Conservation (phyloP, 2,888 invertebrate genomes). For the Tipula vernalis region DNA sequence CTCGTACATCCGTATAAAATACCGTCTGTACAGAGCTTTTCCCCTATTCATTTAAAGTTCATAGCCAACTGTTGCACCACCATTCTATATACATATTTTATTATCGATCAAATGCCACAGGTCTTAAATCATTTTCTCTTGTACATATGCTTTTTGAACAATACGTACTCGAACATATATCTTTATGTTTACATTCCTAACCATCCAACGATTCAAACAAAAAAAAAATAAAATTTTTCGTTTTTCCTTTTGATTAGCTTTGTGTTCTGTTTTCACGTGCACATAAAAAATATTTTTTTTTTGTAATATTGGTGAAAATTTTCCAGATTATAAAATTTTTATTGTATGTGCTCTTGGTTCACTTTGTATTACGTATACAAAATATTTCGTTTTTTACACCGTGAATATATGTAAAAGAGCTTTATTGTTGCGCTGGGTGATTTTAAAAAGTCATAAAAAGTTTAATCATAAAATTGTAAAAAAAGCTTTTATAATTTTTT, state of each 20-base stretch:
- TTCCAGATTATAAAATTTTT: background rate
- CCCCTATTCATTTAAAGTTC: background rate
- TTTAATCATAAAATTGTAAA: background rate
- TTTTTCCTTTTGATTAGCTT: background rate
- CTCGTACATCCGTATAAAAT: background rate
- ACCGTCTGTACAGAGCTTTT: background rate
- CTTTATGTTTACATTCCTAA: background rate
- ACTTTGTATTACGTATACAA: background rate
- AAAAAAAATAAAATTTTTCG: background rate
- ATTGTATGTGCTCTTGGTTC: background rate
- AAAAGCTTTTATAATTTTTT: background rate
- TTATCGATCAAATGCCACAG: background rate
- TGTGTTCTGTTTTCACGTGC: background rate
- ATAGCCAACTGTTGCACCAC: background rate
- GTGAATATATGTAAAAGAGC: background rate
- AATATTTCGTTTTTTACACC: background rate
- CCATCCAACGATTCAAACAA: background rate
- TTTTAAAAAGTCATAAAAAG: background rate
- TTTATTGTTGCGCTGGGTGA: background rate
- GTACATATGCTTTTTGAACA: background rate
- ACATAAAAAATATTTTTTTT: background rate
- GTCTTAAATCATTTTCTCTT: background rate
- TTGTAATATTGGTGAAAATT: background rate
- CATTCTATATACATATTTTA: background rate
- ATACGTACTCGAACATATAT: background rate